phyloP scores from a whole-genome alignment of 2,888 invertebrate genomes.

The Tolmerus cingulatus region DNA sequence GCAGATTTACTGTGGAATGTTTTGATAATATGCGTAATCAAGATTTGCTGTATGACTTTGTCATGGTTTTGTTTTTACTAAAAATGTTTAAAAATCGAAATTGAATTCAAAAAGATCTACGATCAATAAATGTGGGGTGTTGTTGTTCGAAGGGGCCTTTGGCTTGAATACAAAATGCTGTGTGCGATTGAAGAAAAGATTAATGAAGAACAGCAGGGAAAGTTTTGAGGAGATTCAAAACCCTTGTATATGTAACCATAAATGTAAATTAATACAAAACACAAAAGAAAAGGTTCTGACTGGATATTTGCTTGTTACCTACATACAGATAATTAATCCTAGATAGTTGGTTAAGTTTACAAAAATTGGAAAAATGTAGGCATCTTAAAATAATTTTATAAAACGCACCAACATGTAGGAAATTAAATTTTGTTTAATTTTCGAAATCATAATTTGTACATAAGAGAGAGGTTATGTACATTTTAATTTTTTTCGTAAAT shows the following conservation, averaged over 20 bases:
- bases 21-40: slow-evolving; percentile 33
- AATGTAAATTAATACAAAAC: not conserved
- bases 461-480: too few species aligned
- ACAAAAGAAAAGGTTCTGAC: not conserved
- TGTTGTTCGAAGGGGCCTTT: not conserved
- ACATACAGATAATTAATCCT: not conserved
- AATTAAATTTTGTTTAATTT: too few species aligned
- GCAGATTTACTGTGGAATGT: slow-evolving; percentile 36
- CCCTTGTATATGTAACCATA: not conserved
- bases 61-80: not conserved
- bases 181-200: not conserved
- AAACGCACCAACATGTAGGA: too few species aligned
- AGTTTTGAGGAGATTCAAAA: not conserved
- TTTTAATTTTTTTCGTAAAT: too few species aligned
- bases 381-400: too few species aligned
- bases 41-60: not conserved
- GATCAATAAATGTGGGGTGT: not conserved
- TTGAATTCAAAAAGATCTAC: not conserved
- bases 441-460: too few species aligned
- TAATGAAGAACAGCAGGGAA: not conserved
- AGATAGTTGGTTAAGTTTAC: too few species aligned
- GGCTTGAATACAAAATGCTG: not conserved
- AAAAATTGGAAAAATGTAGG: too few species aligned
- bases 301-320: not conserved
- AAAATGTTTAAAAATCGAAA: not conserved